phyloP scores from a whole-genome alignment of 2,888 invertebrate species.

The Chesias legatella region DNA sequence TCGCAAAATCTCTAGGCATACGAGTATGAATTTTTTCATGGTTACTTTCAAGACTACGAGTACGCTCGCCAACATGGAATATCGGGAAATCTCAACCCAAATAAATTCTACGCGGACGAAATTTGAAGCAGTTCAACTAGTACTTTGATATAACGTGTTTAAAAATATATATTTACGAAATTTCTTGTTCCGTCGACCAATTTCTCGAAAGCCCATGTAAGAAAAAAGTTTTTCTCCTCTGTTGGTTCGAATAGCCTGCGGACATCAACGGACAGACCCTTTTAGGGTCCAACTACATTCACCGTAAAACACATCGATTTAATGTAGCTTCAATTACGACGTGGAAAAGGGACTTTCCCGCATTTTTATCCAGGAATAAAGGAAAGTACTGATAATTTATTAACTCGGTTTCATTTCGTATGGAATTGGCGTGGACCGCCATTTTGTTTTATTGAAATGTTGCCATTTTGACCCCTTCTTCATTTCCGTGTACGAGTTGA shows the following conservation, averaged over 20 bases:
- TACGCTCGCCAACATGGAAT: too few species aligned
- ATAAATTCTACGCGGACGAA: too few species aligned
- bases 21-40: too few species aligned
- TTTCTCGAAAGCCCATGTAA: too few species aligned
- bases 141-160: too few species aligned
- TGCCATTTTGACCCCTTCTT: conserved; percentile 10
- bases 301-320: conserved; percentile 26
- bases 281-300: conserved; percentile 25
- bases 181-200: too few species aligned
- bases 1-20: too few species aligned
- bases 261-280: conserved; percentile 30
- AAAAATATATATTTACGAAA: too few species aligned
- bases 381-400: conserved; percentile 1
- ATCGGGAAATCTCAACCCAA: too few species aligned
- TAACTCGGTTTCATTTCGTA: neutral
- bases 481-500: neutral
- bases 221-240: conserved; percentile 14
- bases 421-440: conserved; percentile 12
- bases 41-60: too few species aligned
- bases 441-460: conserved; percentile 15
- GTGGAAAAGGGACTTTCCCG: conserved; percentile 2
- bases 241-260: conserved; percentile 26
- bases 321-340: conserved; percentile 26
- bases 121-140: too few species aligned
- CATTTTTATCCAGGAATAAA: conserved; percentile 2